Conservation (phyloP, 2,888 invertebrate genomes). For the Lasius platythorax region DNA sequence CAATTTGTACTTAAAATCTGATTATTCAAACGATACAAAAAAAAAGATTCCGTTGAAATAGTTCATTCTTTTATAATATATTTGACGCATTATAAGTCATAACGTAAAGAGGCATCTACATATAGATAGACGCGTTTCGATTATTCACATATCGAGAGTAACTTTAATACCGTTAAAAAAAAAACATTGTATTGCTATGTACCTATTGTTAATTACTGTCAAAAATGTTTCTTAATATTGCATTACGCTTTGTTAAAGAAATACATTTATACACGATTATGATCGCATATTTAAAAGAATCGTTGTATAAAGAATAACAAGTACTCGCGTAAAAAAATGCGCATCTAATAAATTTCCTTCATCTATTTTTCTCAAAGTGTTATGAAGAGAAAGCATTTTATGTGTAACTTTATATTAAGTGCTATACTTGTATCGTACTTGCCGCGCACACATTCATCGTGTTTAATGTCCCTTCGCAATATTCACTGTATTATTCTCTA, state of each 20-base stretch:
- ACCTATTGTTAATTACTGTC: slow-evolving; percentile 38
- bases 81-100: not conserved
- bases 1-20: slow-evolving; percentile 41
- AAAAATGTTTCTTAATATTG: slow-evolving; percentile 23
- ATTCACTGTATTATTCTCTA: slow-evolving; percentile 64
- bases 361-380: slow-evolving; percentile 23
- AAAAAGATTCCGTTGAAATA: not conserved
- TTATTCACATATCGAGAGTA: slow-evolving; percentile 4
- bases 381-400: slow-evolving; percentile 38
- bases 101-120: not conserved
- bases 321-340: not conserved
- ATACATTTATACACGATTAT: not conserved
- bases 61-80: not conserved
- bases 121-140: not conserved
- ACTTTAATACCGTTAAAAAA: slow-evolving; percentile 28
- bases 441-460: slow-evolving; percentile 10
- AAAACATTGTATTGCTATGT: not conserved
- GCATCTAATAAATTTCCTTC: not conserved
- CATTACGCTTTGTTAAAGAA: slow-evolving; percentile 28
- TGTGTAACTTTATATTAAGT: slow-evolving; percentile 56
- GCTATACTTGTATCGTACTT: not conserved
- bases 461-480: slow-evolving; percentile 64
- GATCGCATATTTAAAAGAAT: not conserved
- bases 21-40: not conserved
- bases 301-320: not conserved